phyloP scores from a whole-genome alignment of 2,113 vertebrate genomes.

The Corvus hawaiiensis region DNA sequence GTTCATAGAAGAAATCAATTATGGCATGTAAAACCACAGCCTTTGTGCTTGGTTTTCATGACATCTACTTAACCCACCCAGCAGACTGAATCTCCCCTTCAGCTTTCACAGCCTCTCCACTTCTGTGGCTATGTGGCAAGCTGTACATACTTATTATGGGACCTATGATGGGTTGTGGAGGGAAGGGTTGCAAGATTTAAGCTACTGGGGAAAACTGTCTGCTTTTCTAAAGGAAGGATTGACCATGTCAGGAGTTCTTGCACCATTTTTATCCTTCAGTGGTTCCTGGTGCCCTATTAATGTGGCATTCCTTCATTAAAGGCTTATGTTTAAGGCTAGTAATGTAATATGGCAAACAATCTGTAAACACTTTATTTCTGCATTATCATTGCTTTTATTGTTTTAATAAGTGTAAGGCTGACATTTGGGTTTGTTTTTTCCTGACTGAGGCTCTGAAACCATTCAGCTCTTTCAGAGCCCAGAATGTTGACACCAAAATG shows the following conservation, averaged over 20 bases:
- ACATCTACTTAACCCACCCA: not conserved
- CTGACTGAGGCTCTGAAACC: conserved; percentile 3
- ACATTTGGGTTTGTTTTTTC: not conserved
- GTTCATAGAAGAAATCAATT: not conserved
- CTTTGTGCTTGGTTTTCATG: not conserved
- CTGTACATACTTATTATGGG: not conserved
- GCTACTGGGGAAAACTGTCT: not conserved
- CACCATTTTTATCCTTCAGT: not conserved
- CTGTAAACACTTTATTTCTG: conserved; percentile 46
- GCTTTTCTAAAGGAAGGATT: not conserved
- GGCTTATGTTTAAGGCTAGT: not conserved
- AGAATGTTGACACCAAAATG: conserved; percentile 1
- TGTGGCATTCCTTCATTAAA: conserved; percentile 30
- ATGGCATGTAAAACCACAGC: not conserved
- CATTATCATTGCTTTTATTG: conserved; percentile 12
- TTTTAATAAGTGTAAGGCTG: not conserved
- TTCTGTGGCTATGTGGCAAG: not conserved
- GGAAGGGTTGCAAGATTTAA: not conserved
- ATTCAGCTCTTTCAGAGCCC: not conserved
- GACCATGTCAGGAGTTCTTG: not conserved
- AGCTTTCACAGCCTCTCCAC: not conserved
- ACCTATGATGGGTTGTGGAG: not conserved
- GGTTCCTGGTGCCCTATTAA: not conserved
- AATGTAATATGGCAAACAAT: conserved; percentile 26
- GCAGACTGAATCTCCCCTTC: not conserved